A percentile compares a stretch with the other conserved stretches of the same genome.
phyloP scores from a whole-genome alignment of 2,888 invertebrate genomes.

The Chorisops tibialis region DNA sequence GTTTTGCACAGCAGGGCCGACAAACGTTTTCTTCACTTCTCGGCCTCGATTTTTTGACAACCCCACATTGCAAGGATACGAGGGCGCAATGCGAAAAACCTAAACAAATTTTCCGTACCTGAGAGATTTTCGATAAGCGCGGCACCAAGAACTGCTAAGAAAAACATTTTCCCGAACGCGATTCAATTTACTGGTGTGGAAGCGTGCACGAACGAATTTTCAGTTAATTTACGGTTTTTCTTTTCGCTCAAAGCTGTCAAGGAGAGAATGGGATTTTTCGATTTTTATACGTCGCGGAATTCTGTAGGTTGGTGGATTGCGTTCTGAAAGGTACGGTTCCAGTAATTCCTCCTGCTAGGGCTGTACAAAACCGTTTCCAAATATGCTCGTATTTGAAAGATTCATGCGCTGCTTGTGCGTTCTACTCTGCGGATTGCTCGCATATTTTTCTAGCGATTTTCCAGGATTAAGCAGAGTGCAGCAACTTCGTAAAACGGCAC shows the following conservation, averaged over 20 bases:
- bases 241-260: slow-evolving; percentile 26
- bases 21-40: too few relatives aligned
- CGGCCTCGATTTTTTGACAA: not conserved
- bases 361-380: too few relatives aligned
- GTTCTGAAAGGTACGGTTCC: not conserved
- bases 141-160: not conserved
- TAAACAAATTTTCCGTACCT: slow-evolving; percentile 5
- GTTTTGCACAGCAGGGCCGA: too few relatives aligned
- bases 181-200: not conserved
- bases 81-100: not conserved
- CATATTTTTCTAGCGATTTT: too few relatives aligned
- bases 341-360: too few relatives aligned
- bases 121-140: not conserved
- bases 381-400: too few relatives aligned
- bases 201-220: not conserved
- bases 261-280: slow-evolving; percentile 29
- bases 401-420: too few relatives aligned
- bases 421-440: too few relatives aligned
- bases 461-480: too few relatives aligned
- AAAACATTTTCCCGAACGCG: not conserved
- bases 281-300: slow-evolving; percentile 22
- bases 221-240: not conserved
- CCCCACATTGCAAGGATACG: not conserved
- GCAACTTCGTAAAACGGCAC: too few relatives aligned
- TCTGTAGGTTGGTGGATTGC: not conserved